Evolutionary conservation across 2,113 vertebrate genomes (phyloP), one percentile per base, ranked within the genome.

Genomic region (Lepidothrix coronata): DNA sequence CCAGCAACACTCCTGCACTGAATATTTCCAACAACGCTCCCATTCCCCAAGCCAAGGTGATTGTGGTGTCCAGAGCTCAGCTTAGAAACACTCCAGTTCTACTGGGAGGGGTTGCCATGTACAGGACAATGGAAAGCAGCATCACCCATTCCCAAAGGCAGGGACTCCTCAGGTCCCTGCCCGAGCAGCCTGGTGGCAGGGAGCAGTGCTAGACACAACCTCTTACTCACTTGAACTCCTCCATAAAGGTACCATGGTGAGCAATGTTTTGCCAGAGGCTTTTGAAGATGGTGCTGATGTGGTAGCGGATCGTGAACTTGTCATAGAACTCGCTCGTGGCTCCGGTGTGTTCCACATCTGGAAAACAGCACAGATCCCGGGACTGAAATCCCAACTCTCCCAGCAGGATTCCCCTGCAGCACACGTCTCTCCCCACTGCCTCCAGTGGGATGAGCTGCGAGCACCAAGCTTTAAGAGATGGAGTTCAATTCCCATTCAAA

Each of bases 221-320:
- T 39, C 37, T 43, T 89, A 99, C 99, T 99, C 97, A 99, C 99
- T 99, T 99, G 98, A 99, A 99, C 96, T 99, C 99, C 84, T 99
- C 99, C 98, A 99, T 99, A 95, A 99, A 99, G 49, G 99, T 99
- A 79, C 99, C 99, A n/a, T 99, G 99, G 95, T 99, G 99, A 91
- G 98, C 99, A 54, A 99, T 98, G 54, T 99, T 99, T 97, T 99
- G 99, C 99, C 99, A 99, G 31, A 99, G 99, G 92, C 99, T 99
- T 98, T 99, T 99, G 97, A 99, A 99, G 96, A 99, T 99, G 71
- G 99, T 99, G 98, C 99, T 99, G 96, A 99, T 99, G 95, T 99
- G 99, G 95, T 99, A 99, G 89, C 99, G 99, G 96, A 99, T 99
- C 5, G 99, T 99, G 95, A 99, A 99, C 97, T 99, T 99, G 98